These are phyloP conservation scores for Pseudochaenichthys georgianus DNA, from an alignment of 2,797 vertebrate genomes.

Conservation along the genomic window DNA sequence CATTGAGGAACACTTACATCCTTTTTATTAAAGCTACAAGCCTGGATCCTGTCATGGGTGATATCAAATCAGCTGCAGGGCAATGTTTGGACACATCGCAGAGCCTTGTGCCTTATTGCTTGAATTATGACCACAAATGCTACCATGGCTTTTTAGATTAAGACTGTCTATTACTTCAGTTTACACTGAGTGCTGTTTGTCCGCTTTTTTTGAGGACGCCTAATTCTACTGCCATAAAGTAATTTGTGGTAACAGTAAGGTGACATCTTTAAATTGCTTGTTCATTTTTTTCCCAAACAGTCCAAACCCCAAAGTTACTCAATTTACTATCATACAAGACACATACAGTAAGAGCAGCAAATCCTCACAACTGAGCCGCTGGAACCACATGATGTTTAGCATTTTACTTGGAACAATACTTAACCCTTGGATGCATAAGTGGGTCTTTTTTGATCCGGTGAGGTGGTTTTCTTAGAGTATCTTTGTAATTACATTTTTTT, in stretches of 20 bases:
- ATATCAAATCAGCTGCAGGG: slow-evolving; percentile 58
- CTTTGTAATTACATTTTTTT: too few species aligned
- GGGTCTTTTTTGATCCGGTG: too few species aligned
- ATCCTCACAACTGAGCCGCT: background rate
- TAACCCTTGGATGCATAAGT: too few species aligned
- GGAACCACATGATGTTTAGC: background rate
- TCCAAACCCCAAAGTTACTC: background rate
- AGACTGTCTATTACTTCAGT: slow-evolving; percentile 33
- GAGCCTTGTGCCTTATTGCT: slow-evolving; percentile 30
- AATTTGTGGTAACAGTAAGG: slow-evolving; percentile 26
- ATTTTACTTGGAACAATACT: background rate
- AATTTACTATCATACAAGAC: background rate
- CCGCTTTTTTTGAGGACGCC: slow-evolving; percentile 13
- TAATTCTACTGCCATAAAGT: slow-evolving; percentile 13
- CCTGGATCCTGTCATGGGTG: slow-evolving; percentile 48
- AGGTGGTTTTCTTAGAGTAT: too few species aligned
- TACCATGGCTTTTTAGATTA: slow-evolving; percentile 38
- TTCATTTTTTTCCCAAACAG: background rate
- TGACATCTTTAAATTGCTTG: slow-evolving; percentile 9
- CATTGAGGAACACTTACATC: slow-evolving; percentile 24
- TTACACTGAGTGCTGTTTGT: slow-evolving; percentile 26
- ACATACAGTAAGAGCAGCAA: background rate
- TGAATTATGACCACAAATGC: slow-evolving; percentile 37
- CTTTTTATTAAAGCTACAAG: slow-evolving; percentile 54
- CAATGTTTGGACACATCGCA: slow-evolving; percentile 41